Evolutionary conservation across 2,888 invertebrate genomes (phyloP).

Genomic region (Diadromus collaris): DNA sequence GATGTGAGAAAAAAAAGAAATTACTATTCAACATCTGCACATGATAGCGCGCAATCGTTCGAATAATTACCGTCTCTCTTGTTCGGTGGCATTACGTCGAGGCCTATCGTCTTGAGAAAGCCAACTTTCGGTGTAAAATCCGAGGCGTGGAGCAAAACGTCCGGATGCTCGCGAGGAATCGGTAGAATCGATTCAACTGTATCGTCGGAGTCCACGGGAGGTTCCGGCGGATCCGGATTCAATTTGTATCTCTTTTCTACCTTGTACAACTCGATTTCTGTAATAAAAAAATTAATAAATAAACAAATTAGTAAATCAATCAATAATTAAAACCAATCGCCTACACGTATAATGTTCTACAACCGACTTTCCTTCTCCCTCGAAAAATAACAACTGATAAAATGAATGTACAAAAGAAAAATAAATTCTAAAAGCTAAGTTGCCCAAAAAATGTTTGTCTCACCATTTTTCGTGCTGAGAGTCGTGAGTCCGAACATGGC

Average conservation of each 20-base stretch:
- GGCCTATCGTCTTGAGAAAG: slow-evolving; percentile 83
- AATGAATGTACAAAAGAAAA: neutral
- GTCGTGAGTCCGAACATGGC: slow-evolving; percentile 85
- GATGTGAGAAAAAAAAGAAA: slow-evolving; percentile 67
- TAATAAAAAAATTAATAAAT: neutral
- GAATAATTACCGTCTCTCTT: slow-evolving; percentile 83
- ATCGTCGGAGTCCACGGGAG: slow-evolving; percentile 76
- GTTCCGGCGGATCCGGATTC: slow-evolving; percentile 82
- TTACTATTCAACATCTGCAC: slow-evolving; percentile 16
- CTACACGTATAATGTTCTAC: neutral
- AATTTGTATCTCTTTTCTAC: slow-evolving; percentile 82
- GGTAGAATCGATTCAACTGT: slow-evolving; percentile 80
- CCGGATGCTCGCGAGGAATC: slow-evolving; percentile 81
- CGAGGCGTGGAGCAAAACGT: slow-evolving; percentile 79
- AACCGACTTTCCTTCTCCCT: neutral
- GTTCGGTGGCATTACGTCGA: slow-evolving; percentile 82
- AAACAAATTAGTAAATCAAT: no score
- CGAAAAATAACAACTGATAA: neutral
- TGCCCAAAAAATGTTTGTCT: slow-evolving; percentile 62
- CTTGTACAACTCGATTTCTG: slow-evolving; percentile 81
- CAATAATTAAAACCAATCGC: neutral
- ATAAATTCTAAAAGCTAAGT: neutral
- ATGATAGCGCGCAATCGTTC: slow-evolving; percentile 10
- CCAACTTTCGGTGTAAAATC: slow-evolving; percentile 83
- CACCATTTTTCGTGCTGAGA: slow-evolving; percentile 84